Conservation (phyloP, 2,888 invertebrate genomes). For the Synergus laeviventris region DNA sequence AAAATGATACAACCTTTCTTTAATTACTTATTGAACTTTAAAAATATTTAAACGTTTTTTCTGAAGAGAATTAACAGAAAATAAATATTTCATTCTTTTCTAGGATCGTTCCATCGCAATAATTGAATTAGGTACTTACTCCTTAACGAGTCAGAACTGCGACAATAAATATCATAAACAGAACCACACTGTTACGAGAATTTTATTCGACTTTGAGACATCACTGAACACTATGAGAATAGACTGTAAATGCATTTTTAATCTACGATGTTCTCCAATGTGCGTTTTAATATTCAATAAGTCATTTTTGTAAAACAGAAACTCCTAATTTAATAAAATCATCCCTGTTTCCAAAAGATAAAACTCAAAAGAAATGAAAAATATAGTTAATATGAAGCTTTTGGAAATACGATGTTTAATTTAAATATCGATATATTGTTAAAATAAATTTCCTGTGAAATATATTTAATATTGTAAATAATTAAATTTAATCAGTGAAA, state of each 20-base stretch:
- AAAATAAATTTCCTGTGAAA: slow-evolving; percentile 6
- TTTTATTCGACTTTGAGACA: slow-evolving; percentile 21
- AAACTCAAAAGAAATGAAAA: slow-evolving; percentile 9
- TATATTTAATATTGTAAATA: slow-evolving; percentile 38
- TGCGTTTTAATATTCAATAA: not conserved
- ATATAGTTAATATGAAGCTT: not conserved
- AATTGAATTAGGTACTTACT: slow-evolving; percentile 43
- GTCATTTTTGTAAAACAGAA: slow-evolving; percentile 41
- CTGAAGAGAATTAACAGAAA: not conserved
- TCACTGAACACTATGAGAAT: slow-evolving; percentile 13
- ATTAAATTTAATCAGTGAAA: slow-evolving; percentile 8
- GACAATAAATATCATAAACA: slow-evolving; percentile 64
- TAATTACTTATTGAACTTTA: not conserved
- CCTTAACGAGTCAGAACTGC: slow-evolving; percentile 52
- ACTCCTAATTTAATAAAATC: slow-evolving; percentile 5
- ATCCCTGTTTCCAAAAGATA: not conserved
- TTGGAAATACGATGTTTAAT: not conserved
- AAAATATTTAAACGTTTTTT: not conserved
- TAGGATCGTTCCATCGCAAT: slow-evolving; percentile 7
- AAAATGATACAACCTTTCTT: not conserved
- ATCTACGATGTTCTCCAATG: not conserved
- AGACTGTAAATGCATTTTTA: slow-evolving; percentile 9
- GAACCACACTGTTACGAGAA: slow-evolving; percentile 31
- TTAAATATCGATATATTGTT: not conserved
- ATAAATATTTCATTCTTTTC: slow-evolving; percentile 17